Percentiles rank a stretch among this genome's conserved stretches.
Evolutionary conservation across 2,797 vertebrate species (phyloP).

Genomic region (Hafferia zeledoni): DNA sequence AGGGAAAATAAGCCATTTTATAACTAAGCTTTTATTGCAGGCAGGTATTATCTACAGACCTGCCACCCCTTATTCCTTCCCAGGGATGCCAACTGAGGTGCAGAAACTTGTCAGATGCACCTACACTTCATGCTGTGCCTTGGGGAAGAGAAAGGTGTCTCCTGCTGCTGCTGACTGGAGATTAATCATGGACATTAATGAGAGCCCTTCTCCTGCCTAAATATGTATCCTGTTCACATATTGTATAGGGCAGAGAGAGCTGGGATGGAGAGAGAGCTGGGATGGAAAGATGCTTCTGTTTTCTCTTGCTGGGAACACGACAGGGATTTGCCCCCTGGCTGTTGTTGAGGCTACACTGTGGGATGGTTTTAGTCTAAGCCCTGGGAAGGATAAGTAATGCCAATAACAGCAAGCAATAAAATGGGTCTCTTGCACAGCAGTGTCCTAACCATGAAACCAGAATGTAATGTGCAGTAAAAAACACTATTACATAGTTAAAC

Average conservation of each 20-base stretch:
- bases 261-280: background rate
- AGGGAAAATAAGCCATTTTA: background rate
- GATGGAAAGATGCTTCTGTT: background rate
- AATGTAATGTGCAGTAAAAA: background rate
- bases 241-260: fast-evolving
- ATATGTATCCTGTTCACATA: fast-evolving
- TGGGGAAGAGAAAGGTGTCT: background rate
- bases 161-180: background rate
- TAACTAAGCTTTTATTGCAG: background rate
- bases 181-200: background rate
- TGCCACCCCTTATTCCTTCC: background rate
- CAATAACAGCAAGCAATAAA: background rate
- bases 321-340: background rate
- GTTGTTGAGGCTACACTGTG: background rate
- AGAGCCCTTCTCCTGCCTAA: background rate
- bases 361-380: background rate
- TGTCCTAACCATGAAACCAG: background rate
- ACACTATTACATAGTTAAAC: background rate
- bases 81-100: background rate
- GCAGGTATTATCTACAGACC: background rate
- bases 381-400: background rate
- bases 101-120: background rate
- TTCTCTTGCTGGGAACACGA: background rate
- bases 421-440: background rate
- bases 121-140: background rate